phyloP scores from a whole-genome alignment of 2,113 vertebrate genomes.

The Nestor notabilis region DNA sequence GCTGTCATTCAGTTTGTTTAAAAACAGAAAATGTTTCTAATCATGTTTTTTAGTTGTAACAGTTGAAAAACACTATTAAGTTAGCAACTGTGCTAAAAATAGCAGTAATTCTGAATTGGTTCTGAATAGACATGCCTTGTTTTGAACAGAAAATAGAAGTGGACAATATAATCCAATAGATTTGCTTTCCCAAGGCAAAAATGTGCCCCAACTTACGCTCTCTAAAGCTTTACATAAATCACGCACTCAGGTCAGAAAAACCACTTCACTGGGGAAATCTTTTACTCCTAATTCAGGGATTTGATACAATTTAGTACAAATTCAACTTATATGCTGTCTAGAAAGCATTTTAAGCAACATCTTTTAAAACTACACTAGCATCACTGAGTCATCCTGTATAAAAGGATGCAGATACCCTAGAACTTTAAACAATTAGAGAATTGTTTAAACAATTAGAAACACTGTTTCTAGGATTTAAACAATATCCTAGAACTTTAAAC shows the following conservation, averaged over 20 bases:
- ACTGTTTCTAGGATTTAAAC: no score
- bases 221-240: not conserved
- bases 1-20: not conserved
- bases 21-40: not conserved
- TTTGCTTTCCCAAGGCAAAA: not conserved
- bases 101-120: slow-evolving; percentile 28
- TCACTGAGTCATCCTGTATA: not conserved
- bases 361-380: not conserved
- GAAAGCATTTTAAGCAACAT: not conserved
- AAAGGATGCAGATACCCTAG: not conserved
- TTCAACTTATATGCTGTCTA: not conserved
- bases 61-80: not conserved
- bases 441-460: no score
- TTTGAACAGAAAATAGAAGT: not conserved
- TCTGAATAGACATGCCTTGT: not conserved
- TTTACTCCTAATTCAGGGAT: not conserved
- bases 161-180: not conserved
- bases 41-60: not conserved
- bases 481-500: not conserved
- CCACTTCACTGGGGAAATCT: not conserved
- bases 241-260: not conserved
- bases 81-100: slow-evolving; percentile 15
- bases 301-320: not conserved
- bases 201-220: not conserved
- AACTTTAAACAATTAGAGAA: not conserved